These are phyloP conservation scores for Hyphantria cunea DNA, from an alignment of 1,140 invertebrate genomes.

Conservation along the genomic window DNA sequence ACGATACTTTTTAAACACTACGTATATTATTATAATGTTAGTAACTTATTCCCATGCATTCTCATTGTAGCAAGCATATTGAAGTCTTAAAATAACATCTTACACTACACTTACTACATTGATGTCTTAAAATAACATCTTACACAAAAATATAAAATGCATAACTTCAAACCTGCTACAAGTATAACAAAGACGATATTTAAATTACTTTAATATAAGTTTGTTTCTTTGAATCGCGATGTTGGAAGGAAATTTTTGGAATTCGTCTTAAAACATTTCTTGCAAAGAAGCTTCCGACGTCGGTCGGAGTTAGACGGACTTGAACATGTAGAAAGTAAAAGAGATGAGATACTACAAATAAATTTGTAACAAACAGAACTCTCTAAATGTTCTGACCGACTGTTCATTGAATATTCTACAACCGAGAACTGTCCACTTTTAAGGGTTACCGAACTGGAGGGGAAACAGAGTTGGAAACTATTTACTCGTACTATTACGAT, in stretches of 20 bases:
- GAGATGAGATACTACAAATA: conserved; percentile 25
- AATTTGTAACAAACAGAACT: conserved; percentile 10
- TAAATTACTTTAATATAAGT: conserved; percentile 66
- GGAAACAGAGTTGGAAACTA: no score
- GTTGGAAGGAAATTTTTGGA: conserved; percentile 66
- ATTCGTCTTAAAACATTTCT: conserved; percentile 68
- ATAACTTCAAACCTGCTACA: conserved; percentile 52
- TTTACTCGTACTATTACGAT: no score
- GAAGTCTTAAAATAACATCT: conserved; percentile 2
- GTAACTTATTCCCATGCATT: no score
- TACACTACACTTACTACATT: conserved; percentile 32
- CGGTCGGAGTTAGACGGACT: conserved; percentile 43
- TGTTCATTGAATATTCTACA: conserved; percentile 12
- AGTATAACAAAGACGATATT: conserved; percentile 60
- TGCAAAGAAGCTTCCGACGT: conserved; percentile 61
- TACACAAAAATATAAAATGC: conserved; percentile 44
- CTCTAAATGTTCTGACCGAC: conserved; percentile 9
- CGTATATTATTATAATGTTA: no score
- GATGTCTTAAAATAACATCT: not conserved
- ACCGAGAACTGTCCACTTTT: not conserved
- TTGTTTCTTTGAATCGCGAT: conserved; percentile 62
- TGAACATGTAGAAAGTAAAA: conserved; percentile 58
- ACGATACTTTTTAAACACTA: no score
- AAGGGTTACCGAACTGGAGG: not conserved
- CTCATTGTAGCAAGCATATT: not conserved